Conservation (phyloP, 2,888 invertebrate genomes). For the Mythimna albipuncta region DNA sequence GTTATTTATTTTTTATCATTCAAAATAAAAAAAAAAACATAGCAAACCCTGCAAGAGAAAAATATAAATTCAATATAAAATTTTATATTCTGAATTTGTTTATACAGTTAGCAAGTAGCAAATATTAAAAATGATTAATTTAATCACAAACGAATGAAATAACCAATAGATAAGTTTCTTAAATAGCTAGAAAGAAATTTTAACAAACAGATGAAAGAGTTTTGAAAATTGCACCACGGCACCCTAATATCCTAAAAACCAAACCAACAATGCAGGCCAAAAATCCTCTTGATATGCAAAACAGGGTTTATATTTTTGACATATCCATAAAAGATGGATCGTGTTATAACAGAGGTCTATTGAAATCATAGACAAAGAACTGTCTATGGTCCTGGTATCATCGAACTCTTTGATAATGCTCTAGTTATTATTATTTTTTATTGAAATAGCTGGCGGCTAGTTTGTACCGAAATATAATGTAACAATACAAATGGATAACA, state of each 20-base stretch:
- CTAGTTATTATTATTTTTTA: constrained; percentile 41
- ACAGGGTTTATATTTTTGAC: constrained; percentile 81
- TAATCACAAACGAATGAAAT: too few relatives aligned
- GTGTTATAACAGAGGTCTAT: constrained; percentile 78
- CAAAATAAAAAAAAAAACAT: too few relatives aligned
- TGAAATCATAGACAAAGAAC: constrained; percentile 62
- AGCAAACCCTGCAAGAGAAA: too few relatives aligned
- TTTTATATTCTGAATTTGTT: too few relatives aligned
- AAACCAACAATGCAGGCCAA: constrained; percentile 66
- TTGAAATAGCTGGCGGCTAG: constrained; percentile 13
- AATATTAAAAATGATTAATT: too few relatives aligned
- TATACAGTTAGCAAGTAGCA: too few relatives aligned
- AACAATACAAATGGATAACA: neutral
- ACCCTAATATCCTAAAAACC: constrained; percentile 45
- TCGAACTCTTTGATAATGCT: constrained; percentile 52
- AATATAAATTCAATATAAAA: too few relatives aligned
- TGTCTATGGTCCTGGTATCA: constrained; percentile 52
- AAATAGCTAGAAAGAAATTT: neutral
- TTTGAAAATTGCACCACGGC: neutral
- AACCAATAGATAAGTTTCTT: too few relatives aligned
- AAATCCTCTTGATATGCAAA: constrained; percentile 87
- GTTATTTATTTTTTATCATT: too few relatives aligned
- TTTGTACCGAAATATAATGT: neutral
- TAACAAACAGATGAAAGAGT: neutral
- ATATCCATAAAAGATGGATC: constrained; percentile 87